phyloP scores from a whole-genome alignment of 1,140 invertebrate genomes.

The Tetragonula clypearis region DNA sequence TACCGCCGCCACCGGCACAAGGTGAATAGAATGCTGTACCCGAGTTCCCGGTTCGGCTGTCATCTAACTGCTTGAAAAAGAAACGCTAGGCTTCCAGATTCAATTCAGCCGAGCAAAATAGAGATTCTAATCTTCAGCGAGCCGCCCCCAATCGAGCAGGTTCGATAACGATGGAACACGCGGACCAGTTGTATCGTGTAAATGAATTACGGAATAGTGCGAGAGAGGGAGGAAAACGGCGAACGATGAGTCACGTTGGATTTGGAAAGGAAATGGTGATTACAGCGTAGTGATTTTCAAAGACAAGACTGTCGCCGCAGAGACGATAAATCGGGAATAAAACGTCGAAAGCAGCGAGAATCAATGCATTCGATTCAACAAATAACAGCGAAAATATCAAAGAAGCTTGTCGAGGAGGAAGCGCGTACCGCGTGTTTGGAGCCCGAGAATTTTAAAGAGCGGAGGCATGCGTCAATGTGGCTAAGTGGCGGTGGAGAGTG shows the following conservation, averaged over 20 bases:
- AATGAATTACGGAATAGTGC: constrained; percentile 22
- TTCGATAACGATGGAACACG: background rate
- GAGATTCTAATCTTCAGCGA: constrained; percentile 13
- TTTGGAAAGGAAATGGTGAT: no score
- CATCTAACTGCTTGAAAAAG: constrained; percentile 35
- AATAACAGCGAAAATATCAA: background rate
- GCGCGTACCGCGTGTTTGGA: background rate
- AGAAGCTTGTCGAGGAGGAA: background rate
- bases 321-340: background rate
- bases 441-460: background rate
- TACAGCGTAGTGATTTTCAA: no score
- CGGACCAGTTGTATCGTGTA: background rate
- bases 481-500: constrained; percentile 26
- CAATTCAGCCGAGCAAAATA: constrained; percentile 25
- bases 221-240: background rate
- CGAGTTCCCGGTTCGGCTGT: constrained; percentile 32
- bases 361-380: background rate
- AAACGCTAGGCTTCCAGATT: background rate
- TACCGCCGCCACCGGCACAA: constrained; percentile 24
- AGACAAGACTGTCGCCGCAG: no score
- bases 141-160: background rate
- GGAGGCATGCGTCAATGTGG: background rate
- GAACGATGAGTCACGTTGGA: no score
- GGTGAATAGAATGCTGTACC: constrained; percentile 44
- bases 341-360: background rate